Percentiles rank a stretch among this genome's conserved stretches.
Conservation (phyloP, 2,797 vertebrate species). For the Buceros bicornis region DNA sequence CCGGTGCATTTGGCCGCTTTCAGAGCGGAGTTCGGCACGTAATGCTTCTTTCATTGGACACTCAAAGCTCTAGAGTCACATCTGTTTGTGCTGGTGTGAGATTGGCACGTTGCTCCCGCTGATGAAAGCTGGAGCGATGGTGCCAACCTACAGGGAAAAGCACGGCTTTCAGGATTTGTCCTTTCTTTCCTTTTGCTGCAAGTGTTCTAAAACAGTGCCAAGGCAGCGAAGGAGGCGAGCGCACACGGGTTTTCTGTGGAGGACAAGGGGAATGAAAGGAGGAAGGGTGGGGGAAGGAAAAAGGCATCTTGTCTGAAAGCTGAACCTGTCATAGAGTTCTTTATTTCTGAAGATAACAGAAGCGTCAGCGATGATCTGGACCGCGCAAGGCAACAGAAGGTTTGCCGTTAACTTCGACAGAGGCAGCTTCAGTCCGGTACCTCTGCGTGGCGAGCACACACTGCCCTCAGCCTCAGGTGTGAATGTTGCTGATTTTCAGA, state of each 20-base stretch:
- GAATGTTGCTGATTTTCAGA: neutral
- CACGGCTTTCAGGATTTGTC: neutral
- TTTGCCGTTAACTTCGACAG: neutral
- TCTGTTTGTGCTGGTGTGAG: slow-evolving; percentile 14
- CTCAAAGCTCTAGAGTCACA: slow-evolving; percentile 53
- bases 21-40: neutral
- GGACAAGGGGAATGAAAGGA: neutral
- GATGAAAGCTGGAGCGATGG: neutral
- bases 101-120: neutral
- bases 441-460: neutral
- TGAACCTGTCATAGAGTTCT: neutral
- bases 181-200: neutral
- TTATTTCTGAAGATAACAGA: neutral
- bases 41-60: neutral
- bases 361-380: neutral
- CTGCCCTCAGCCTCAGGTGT: rapidly evolving
- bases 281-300: neutral
- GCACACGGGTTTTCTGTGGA: neutral
- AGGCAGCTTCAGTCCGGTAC: neutral
- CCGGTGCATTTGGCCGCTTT: neutral
- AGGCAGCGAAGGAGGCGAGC: neutral
- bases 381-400: neutral
- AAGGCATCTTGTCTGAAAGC: neutral
- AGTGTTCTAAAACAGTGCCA: slow-evolving; percentile 6
- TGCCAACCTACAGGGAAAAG: slow-evolving; percentile 34